Evolutionary conservation across 2,797 vertebrate genomes (phyloP).

Genomic region (Etheostoma perlongum): DNA sequence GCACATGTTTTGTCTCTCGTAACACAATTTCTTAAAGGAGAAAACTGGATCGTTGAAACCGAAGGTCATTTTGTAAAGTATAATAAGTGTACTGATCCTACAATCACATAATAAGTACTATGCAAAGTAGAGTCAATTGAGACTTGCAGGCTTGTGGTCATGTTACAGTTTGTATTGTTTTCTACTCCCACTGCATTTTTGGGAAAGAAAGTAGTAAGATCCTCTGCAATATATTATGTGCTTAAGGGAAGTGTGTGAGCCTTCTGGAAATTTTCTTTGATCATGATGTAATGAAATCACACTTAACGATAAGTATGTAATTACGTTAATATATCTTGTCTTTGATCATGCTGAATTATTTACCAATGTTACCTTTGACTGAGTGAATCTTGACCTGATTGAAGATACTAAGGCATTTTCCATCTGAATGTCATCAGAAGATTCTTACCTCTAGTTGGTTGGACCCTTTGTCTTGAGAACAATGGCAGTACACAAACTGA

Average conservation of each 20-base stretch:
- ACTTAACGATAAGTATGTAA: too few species aligned
- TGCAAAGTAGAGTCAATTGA: background rate
- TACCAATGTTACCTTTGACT: too few species aligned
- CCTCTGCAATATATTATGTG: constrained; percentile 14
- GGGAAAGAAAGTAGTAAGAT: background rate
- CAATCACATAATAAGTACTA: background rate
- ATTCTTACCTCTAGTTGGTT: too few species aligned
- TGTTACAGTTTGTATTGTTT: background rate
- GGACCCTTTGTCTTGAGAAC: too few species aligned
- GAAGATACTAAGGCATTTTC: too few species aligned
- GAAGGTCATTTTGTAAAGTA: background rate
- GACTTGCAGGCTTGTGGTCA: background rate
- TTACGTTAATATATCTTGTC: too few species aligned
- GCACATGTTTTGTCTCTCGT: background rate
- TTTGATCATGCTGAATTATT: too few species aligned
- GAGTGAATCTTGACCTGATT: too few species aligned
- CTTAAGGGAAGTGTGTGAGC: background rate
- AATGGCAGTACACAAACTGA: too few species aligned
- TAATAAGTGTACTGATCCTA: background rate
- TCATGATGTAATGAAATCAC: too few species aligned
- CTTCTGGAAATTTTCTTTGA: too few species aligned
- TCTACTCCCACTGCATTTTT: background rate
- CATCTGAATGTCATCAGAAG: too few species aligned
- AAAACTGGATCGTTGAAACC: constrained; percentile 1
- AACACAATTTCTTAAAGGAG: background rate